phyloP scores from a whole-genome alignment of 37 sponge, comb jelly and placozoan genomes.

The Diacarnus erythraeanus region DNA sequence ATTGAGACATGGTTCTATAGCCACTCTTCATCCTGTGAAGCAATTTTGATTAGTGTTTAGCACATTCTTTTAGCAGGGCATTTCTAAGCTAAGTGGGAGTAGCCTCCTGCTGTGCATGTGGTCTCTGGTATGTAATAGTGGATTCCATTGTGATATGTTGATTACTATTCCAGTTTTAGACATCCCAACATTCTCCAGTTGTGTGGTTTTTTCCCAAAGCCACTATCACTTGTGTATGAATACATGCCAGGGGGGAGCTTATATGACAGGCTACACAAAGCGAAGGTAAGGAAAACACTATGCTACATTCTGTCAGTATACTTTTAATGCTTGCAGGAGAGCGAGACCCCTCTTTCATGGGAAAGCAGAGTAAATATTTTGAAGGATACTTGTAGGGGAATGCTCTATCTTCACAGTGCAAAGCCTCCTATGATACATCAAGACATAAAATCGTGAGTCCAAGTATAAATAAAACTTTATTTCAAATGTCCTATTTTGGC shows the following conservation, averaged over 20 bases:
- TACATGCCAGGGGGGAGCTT: slow-evolving; percentile 17
- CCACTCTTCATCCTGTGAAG: no score
- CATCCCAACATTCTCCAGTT: slow-evolving; percentile 22
- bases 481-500: neutral
- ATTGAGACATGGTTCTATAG: no score
- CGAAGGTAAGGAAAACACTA: neutral
- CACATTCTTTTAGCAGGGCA: no score
- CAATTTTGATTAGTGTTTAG: no score
- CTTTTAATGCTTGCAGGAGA: neutral
- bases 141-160: no score
- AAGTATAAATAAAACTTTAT: neutral
- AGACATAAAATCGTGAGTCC: slow-evolving; percentile 32
- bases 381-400: slow-evolving; percentile 18
- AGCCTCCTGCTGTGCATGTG: no score
- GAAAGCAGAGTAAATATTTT: neutral
- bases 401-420: slow-evolving; percentile 18
- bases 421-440: slow-evolving; percentile 29
- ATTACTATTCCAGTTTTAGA: slow-evolving; percentile 10
- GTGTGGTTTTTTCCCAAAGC: slow-evolving; percentile 8
- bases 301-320: neutral
- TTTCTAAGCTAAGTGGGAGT: no score
- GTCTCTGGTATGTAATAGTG: no score
- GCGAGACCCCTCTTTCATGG: neutral
- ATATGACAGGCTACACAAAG: slow-evolving; percentile 1
- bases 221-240: slow-evolving; percentile 16